These are phyloP conservation scores for Idaea aversata DNA, from an alignment of 2,888 invertebrate genomes.

Conservation along the genomic window DNA sequence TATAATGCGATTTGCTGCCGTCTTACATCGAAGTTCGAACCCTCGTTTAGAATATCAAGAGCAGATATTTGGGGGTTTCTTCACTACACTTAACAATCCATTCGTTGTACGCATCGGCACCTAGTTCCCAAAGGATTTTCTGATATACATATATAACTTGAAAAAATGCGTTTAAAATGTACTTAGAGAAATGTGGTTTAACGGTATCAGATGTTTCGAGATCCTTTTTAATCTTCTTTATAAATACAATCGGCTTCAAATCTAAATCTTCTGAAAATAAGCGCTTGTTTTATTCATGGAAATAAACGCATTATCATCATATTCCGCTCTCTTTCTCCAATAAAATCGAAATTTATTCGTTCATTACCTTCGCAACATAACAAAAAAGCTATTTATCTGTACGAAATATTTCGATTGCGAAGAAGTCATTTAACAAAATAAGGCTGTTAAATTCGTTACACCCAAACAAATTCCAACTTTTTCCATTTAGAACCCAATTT, in stretches of 20 bases:
- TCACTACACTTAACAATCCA: conserved; percentile 30
- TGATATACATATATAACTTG: background rate
- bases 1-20: conserved; percentile 39
- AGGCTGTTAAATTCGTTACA: background rate
- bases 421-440: background rate
- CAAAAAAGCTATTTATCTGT: background rate
- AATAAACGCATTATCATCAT: conserved; percentile 3
- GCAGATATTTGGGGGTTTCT: conserved; percentile 32
- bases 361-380: background rate
- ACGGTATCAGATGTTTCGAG: background rate
- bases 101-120: conserved; percentile 12
- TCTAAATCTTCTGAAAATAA: background rate
- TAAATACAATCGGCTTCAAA: background rate
- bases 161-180: background rate
- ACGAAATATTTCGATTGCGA: background rate
- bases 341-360: background rate
- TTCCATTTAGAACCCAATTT: background rate
- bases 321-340: conserved; percentile 2
- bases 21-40: conserved; percentile 38
- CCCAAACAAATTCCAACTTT: conserved; percentile 1
- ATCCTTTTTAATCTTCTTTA: no score
- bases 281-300: background rate
- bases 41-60: conserved; percentile 35
- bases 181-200: no score
- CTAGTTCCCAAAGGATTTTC: background rate